Conservation (phyloP, 2,113 vertebrate species). For the Vulpes lagopus region DNA sequence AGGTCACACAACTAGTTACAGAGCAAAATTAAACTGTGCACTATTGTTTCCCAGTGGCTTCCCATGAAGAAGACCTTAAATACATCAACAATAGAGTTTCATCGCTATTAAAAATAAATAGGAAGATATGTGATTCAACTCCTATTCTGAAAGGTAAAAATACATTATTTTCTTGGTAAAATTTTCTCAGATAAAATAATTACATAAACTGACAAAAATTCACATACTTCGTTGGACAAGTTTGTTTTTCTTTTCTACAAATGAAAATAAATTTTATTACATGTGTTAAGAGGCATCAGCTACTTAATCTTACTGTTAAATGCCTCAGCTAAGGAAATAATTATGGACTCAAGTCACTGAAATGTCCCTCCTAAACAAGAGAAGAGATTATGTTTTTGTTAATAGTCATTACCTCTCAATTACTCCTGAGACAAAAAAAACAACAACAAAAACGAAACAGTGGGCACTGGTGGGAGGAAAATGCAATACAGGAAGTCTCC, state of each 20-base stretch:
- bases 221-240: background rate
- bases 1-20: background rate
- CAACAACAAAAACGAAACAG: background rate
- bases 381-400: slow-evolving; percentile 1
- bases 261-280: background rate
- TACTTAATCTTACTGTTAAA: background rate
- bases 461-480: background rate
- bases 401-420: slow-evolving; percentile 18
- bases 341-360: background rate
- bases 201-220: background rate
- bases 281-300: background rate
- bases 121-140: background rate
- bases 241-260: slow-evolving; percentile 22
- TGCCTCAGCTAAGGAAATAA: background rate
- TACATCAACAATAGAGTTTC: background rate
- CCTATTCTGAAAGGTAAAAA: slow-evolving; percentile 29
- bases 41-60: background rate
- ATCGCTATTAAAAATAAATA: background rate
- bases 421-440: slow-evolving; percentile 2
- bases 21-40: background rate
- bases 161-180: background rate
- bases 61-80: background rate
- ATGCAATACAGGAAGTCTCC: background rate
- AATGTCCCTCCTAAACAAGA: background rate
- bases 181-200: slow-evolving; percentile 28